These are phyloP conservation scores for Bovichtus diacanthus DNA, from an alignment of 2,797 vertebrate species.

Conservation along the genomic window DNA sequence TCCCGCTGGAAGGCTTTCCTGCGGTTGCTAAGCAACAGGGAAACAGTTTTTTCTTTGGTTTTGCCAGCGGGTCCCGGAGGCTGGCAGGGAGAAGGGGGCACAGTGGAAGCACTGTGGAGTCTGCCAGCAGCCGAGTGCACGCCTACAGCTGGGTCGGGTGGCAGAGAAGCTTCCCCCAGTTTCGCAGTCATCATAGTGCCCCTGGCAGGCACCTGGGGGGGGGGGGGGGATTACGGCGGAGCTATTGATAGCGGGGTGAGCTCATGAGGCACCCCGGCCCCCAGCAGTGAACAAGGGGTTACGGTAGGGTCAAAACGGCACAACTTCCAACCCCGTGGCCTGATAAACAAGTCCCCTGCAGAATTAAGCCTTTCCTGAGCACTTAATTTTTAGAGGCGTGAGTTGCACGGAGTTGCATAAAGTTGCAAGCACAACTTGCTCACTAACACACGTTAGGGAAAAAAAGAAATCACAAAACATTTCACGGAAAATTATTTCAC, in stretches of 20 bases:
- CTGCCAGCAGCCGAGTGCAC: conserved; percentile 71
- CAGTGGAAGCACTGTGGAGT: conserved; percentile 73
- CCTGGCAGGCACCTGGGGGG: conserved; percentile 37
- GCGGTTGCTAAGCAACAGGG: conserved; percentile 81
- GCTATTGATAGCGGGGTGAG: conserved; percentile 41
- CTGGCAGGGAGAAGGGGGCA: conserved; percentile 70
- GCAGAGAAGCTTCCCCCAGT: neutral
- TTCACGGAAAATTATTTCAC: conserved; percentile 41
- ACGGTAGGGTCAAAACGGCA: conserved; percentile 38
- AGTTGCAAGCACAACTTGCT: conserved; percentile 43
- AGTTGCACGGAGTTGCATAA: conserved; percentile 36
- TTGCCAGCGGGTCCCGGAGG: conserved; percentile 69
- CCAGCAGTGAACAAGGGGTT: conserved; percentile 54
- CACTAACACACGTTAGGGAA: conserved; percentile 17
- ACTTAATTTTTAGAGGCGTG: conserved; percentile 17
- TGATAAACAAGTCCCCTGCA: neutral
- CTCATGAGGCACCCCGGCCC: conserved; percentile 3
- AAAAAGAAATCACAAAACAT: conserved; percentile 5
- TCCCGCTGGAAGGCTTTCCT: conserved; percentile 71
- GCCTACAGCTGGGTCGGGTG: conserved; percentile 68
- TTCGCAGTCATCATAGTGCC: conserved; percentile 31
- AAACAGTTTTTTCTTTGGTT: conserved; percentile 74
- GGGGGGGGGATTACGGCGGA: neutral
- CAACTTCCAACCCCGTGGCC: conserved; percentile 22
- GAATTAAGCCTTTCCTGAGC: neutral